Evolutionary conservation across 2,113 vertebrate species (phyloP).

Genomic region (Oreamnos americanus): DNA sequence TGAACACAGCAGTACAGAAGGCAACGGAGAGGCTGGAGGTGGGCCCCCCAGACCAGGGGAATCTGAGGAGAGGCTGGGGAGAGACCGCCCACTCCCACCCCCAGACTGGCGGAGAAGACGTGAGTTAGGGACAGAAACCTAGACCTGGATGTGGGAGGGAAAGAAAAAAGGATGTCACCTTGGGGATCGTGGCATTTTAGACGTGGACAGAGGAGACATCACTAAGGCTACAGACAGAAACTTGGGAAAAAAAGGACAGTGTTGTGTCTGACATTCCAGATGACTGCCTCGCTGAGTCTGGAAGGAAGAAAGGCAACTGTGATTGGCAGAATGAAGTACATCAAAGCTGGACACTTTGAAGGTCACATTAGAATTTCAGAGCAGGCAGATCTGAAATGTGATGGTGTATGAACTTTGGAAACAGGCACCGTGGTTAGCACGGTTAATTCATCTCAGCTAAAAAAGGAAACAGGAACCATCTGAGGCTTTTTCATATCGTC

Average conservation of each 20-base stretch:
- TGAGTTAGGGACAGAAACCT: fast-evolving
- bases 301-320: background rate
- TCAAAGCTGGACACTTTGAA: background rate
- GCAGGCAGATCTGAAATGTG: background rate
- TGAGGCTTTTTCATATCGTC: fast-evolving
- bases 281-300: background rate
- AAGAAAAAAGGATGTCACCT: background rate
- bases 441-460: background rate
- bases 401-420: background rate
- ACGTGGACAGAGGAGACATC: fast-evolving
- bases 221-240: fast-evolving
- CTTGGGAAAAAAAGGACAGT: too few relatives aligned
- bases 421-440: background rate
- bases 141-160: background rate
- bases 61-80: background rate
- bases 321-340: background rate
- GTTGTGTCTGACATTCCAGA: background rate
- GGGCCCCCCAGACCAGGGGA: fast-evolving
- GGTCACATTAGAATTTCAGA: background rate
- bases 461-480: background rate
- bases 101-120: background rate
- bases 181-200: background rate
- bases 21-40: background rate
- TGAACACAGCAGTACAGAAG: fast-evolving
- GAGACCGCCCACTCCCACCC: background rate